These are phyloP conservation scores for Amiota communis DNA, from an alignment of 2,888 invertebrate genomes.

Conservation along the genomic window DNA sequence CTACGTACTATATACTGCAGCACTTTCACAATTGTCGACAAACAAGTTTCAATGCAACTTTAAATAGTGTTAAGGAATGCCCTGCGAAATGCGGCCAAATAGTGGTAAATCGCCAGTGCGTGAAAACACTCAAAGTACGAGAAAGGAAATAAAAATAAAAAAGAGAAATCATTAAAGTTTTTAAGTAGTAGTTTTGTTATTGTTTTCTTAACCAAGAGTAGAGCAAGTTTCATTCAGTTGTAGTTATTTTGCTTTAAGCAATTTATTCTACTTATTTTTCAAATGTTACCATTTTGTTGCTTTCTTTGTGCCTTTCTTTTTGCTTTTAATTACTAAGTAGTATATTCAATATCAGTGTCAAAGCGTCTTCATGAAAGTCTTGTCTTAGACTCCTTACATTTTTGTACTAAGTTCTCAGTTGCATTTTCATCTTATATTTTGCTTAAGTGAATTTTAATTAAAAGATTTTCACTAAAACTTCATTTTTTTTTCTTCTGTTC, in stretches of 20 bases:
- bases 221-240: too few species aligned
- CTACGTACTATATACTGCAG: too few species aligned
- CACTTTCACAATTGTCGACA: too few species aligned
- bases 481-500: not conserved
- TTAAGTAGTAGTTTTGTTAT: not conserved
- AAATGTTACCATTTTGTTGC: too few species aligned
- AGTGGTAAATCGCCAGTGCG: conserved; percentile 8
- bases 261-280: too few species aligned
- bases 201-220: too few species aligned
- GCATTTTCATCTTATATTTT: not conserved
- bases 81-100: not conserved
- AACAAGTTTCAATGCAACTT: not conserved
- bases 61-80: conserved; percentile 6
- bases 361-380: too few species aligned
- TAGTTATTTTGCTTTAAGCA: too few species aligned
- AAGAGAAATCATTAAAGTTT: not conserved
- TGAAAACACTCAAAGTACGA: not conserved
- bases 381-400: not conserved
- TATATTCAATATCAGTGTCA: conserved; percentile 7
- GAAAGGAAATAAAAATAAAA: not conserved
- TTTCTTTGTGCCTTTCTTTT: too few species aligned
- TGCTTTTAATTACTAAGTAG: too few species aligned
- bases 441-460: conserved; percentile 9
- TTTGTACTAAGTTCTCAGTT: not conserved
- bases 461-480: conserved; percentile 5